phyloP scores from a whole-genome alignment of 2,888 invertebrate genomes.

The Pardosa pseudoannulata region DNA sequence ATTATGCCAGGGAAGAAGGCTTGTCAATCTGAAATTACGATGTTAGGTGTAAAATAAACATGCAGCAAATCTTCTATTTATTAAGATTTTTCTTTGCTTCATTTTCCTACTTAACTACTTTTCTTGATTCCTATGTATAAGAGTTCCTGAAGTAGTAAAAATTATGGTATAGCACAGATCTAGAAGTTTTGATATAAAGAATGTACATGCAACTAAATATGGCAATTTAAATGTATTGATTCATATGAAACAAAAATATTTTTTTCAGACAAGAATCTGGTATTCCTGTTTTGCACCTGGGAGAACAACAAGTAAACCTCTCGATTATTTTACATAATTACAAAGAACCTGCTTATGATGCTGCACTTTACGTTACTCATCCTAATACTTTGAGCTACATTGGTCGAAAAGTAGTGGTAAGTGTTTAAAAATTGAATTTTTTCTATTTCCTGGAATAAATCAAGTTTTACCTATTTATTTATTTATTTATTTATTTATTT shows the following conservation, averaged over 20 bases:
- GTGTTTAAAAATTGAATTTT: not conserved
- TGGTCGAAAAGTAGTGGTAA: constrained; percentile 78
- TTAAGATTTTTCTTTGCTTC: too few relatives aligned
- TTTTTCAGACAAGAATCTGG: constrained; percentile 73
- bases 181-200: too few relatives aligned
- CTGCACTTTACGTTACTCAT: constrained; percentile 88
- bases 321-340: constrained; percentile 86
- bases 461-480: not conserved
- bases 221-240: too few relatives aligned
- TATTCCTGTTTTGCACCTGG: constrained; percentile 80
- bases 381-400: constrained; percentile 88
- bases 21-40: too few relatives aligned
- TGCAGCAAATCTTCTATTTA: too few relatives aligned
- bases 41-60: too few relatives aligned
- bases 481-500: not conserved
- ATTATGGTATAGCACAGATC: too few relatives aligned
- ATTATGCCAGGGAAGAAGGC: too few relatives aligned
- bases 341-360: constrained; percentile 93
- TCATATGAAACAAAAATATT: not conserved
- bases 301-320: constrained; percentile 87
- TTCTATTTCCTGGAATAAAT: not conserved
- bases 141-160: too few relatives aligned
- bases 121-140: too few relatives aligned
- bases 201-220: too few relatives aligned
- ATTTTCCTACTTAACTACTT: too few relatives aligned